phyloP scores from a whole-genome alignment of 1,140 invertebrate species.

The Paralvinella palmiformis region DNA sequence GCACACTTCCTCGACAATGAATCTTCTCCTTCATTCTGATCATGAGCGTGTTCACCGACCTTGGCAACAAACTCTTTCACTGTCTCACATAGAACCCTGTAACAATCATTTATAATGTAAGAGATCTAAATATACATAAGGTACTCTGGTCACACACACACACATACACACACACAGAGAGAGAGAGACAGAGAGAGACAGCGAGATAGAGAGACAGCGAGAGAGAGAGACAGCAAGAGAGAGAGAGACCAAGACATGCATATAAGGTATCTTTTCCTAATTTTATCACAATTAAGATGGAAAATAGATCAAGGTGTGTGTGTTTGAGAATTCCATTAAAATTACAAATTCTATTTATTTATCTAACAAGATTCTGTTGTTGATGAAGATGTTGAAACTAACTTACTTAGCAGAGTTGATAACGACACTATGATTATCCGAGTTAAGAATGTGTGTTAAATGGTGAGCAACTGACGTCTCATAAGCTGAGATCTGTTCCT shows the following conservation, averaged over 20 bases:
- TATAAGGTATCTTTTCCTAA: not conserved
- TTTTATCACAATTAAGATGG: not conserved
- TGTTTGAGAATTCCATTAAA: not conserved
- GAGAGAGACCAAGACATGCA: not conserved
- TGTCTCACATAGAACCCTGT: slow-evolving; percentile 66
- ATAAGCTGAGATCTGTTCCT: slow-evolving; percentile 58
- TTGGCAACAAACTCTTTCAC: slow-evolving; percentile 69
- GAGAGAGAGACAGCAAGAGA: too few relatives aligned
- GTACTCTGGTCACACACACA: too few relatives aligned
- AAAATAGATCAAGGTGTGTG: not conserved
- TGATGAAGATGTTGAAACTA: not conserved
- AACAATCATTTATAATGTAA: not conserved
- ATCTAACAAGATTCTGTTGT: not conserved
- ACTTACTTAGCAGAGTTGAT: slow-evolving; percentile 69
- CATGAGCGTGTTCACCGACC: slow-evolving; percentile 56
- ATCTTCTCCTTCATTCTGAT: slow-evolving; percentile 36
- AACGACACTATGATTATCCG: slow-evolving; percentile 69
- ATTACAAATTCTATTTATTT: not conserved
- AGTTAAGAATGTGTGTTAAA: slow-evolving; percentile 80
- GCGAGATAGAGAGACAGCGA: too few relatives aligned
- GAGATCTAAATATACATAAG: not conserved
- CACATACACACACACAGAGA: too few relatives aligned
- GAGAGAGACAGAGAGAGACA: too few relatives aligned
- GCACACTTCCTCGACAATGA: slow-evolving; percentile 63
- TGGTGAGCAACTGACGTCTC: slow-evolving; percentile 75